Percentiles rank a stretch among this genome's conserved stretches.
These are phyloP conservation scores for Perca schrenkii DNA, from an alignment of 2,113 vertebrate species.

Conservation along the genomic window DNA sequence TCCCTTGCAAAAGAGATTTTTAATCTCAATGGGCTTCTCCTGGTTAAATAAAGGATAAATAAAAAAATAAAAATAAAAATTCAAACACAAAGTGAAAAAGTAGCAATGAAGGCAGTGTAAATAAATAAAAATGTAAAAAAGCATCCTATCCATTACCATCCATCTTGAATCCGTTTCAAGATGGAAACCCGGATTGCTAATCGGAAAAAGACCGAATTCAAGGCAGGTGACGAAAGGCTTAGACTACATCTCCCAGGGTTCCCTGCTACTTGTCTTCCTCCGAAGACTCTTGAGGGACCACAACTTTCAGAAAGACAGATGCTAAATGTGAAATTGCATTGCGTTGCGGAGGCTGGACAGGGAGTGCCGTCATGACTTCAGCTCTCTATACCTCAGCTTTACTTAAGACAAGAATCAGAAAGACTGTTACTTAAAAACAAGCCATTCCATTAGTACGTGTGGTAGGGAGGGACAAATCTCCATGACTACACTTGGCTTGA, in stretches of 20 bases:
- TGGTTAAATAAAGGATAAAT: no score
- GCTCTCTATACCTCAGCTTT: neutral
- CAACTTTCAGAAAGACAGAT: neutral
- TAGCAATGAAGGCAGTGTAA: neutral
- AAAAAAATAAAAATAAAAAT: no score
- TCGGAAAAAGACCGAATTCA: neutral
- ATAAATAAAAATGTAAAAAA: conserved; percentile 4
- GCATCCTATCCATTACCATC: conserved; percentile 43
- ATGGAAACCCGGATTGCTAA: no score
- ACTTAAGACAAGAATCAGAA: conserved; percentile 2
- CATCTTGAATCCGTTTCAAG: conserved; percentile 17
- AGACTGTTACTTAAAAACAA: conserved; percentile 13
- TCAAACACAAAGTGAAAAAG: conserved; percentile 22
- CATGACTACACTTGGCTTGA: conserved; percentile 29
- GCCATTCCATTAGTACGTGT: conserved; percentile 14
- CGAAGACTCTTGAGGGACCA: neutral
- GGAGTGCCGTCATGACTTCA: neutral
- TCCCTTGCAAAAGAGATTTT: no score
- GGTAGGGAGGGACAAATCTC: conserved; percentile 18
- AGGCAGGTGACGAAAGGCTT: neutral
- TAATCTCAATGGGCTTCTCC: no score
- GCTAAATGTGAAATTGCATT: neutral
- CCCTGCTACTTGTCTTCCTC: neutral
- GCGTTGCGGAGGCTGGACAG: neutral
- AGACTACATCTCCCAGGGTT: neutral